Conservation (phyloP, 1,140 invertebrate genomes). For the Alviniconcha marisindica region DNA sequence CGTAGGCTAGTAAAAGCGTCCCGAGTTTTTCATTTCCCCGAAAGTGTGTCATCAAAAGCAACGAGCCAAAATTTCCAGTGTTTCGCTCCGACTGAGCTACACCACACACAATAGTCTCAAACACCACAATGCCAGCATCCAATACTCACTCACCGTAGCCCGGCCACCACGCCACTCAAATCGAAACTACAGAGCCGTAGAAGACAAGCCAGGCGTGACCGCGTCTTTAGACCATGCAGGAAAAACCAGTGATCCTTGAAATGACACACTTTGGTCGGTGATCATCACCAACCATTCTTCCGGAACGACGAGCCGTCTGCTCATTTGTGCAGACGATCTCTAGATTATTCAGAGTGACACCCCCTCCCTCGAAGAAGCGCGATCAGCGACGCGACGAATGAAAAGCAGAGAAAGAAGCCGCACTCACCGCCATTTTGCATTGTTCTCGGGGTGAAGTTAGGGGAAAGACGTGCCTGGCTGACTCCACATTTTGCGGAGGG, state of each 20-base stretch:
- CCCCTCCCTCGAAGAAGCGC: conserved; percentile 26
- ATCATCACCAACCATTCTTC: conserved; percentile 32
- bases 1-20: no score
- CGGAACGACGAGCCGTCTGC: conserved; percentile 37
- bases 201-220: neutral
- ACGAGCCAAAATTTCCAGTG: no score
- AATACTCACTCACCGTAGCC: conserved; percentile 6
- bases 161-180: neutral
- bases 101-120: no score
- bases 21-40: no score
- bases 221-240: neutral
- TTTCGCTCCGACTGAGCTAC: no score
- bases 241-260: neutral
- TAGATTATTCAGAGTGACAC: conserved; percentile 42
- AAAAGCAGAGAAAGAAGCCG: conserved; percentile 7
- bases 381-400: conserved; percentile 3
- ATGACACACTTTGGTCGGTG: conserved; percentile 19
- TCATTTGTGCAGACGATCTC: conserved; percentile 37
- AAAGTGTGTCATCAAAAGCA: no score
- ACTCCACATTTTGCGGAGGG: conserved; percentile 22
- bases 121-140: no score
- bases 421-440: conserved; percentile 37
- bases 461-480: conserved; percentile 24
- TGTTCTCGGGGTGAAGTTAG: conserved; percentile 20
- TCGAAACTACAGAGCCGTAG: conserved; percentile 23